phyloP scores from a whole-genome alignment of 2,888 invertebrate species.

The Sisyra nigra region DNA sequence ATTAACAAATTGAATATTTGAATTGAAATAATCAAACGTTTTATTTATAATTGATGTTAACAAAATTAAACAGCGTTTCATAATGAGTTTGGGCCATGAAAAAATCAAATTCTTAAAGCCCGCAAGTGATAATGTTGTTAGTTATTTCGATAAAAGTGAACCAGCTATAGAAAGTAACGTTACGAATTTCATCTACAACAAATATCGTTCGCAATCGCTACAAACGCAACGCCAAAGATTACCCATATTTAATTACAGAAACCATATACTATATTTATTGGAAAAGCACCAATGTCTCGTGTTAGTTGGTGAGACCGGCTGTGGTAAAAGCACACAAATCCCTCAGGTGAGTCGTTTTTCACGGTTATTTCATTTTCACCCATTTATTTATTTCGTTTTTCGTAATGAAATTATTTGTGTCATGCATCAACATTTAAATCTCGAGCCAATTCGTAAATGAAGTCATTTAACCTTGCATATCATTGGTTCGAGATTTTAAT shows the following conservation, averaged over 20 bases:
- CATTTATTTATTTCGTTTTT: neutral
- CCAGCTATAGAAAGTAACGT: constrained; percentile 17
- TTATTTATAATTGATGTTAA: neutral
- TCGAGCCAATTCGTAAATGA: too few species aligned
- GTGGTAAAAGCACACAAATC: constrained; percentile 91
- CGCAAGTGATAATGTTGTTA: constrained; percentile 19
- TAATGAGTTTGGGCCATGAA: constrained; percentile 23
- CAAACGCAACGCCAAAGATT: constrained; percentile 70
- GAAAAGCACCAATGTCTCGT: constrained; percentile 84
- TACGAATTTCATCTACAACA: constrained; percentile 62
- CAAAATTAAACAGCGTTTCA: constrained; percentile 7
- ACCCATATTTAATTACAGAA: constrained; percentile 73
- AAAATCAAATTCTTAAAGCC: constrained; percentile 27
- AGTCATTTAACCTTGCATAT: too few species aligned
- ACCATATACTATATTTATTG: constrained; percentile 76
- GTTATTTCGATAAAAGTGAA: constrained; percentile 25
- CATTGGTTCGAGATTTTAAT: too few species aligned
- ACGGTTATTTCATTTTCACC: too few species aligned
- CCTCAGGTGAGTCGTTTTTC: constrained; percentile 55
- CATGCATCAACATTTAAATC: too few species aligned
- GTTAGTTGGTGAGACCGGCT: constrained; percentile 87
- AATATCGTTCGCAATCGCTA: constrained; percentile 65
- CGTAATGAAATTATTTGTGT: neutral
- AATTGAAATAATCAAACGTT: too few species aligned
- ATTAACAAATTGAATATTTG: too few species aligned